Conservation (phyloP, 2,797 vertebrate genomes). For the Pagetopsis macropterus region DNA sequence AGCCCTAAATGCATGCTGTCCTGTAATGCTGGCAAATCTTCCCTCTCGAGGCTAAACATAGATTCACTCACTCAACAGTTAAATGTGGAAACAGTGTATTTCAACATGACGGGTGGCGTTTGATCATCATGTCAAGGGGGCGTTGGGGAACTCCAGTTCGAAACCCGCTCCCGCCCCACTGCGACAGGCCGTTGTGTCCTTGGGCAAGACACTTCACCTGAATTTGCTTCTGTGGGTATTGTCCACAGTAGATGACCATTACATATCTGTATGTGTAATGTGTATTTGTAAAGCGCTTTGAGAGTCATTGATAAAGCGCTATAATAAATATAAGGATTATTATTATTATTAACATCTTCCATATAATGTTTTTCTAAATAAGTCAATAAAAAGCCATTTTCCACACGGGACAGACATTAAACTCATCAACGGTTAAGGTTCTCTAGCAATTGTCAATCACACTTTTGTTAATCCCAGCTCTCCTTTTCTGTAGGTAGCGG, state of each 20-base stretch:
- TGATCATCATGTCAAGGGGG: too few relatives aligned
- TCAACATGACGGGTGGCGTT: background rate
- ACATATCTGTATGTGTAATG: too few relatives aligned
- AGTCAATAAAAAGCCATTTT: background rate
- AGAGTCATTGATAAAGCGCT: too few relatives aligned
- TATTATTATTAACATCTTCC: background rate
- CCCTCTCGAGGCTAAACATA: slow-evolving; percentile 16
- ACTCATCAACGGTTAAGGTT: background rate
- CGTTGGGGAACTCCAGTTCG: too few relatives aligned
- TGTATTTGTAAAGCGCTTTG: too few relatives aligned
- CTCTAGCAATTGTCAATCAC: background rate
- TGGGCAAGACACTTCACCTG: too few relatives aligned
- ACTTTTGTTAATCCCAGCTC: background rate
- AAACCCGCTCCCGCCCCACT: too few relatives aligned
- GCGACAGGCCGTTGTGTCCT: too few relatives aligned
- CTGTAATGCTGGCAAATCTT: slow-evolving; percentile 13
- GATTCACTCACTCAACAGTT: background rate
- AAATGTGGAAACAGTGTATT: background rate
- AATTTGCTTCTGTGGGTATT: too few relatives aligned
- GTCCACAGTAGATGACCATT: too few relatives aligned
- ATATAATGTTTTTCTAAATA: background rate
- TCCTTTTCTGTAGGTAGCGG: slow-evolving; percentile 9
- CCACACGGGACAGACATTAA: background rate
- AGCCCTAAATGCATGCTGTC: slow-evolving; percentile 18
- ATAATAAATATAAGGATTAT: too few relatives aligned